A percentile compares a stretch with the other conserved stretches of the same genome.
These are phyloP conservation scores for Galaxias olidus DNA, from an alignment of 2,797 vertebrate species.

Conservation along the genomic window DNA sequence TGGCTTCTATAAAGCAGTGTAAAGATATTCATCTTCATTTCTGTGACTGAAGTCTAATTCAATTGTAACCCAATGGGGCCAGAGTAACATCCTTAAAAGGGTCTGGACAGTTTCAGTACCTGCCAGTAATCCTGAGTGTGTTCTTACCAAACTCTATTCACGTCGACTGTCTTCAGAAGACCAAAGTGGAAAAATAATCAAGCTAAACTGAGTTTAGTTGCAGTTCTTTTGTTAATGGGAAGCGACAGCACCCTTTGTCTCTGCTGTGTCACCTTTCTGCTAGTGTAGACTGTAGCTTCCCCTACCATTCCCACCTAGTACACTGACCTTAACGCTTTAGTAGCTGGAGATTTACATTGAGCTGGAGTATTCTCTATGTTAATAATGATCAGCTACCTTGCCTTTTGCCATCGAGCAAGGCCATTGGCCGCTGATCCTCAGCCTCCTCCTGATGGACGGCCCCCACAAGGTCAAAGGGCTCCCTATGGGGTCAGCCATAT, in stretches of 20 bases:
- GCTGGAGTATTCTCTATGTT: not conserved
- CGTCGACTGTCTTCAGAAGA: too few relatives aligned
- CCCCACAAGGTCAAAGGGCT: slow-evolving; percentile 45
- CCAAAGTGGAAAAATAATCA: too few relatives aligned
- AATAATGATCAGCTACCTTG: not conserved
- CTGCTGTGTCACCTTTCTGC: too few relatives aligned
- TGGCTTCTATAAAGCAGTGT: not conserved
- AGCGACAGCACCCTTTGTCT: too few relatives aligned
- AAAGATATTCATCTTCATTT: not conserved
- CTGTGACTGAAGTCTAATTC: not conserved
- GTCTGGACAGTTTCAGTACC: slow-evolving; percentile 42
- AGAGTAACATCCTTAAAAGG: slow-evolving; percentile 28
- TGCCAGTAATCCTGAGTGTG: slow-evolving; percentile 16
- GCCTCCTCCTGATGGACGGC: slow-evolving; percentile 15
- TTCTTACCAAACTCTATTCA: too few relatives aligned
- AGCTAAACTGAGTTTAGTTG: too few relatives aligned
- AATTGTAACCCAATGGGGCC: not conserved
- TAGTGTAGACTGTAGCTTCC: not conserved
- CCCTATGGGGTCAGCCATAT: slow-evolving; percentile 44
- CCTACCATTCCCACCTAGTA: not conserved
- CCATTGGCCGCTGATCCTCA: not conserved
- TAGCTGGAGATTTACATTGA: not conserved
- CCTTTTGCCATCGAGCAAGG: not conserved
- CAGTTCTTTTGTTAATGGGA: too few relatives aligned
- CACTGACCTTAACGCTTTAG: not conserved